Evolutionary conservation across 2,113 vertebrate genomes (phyloP), one percentile per base, ranked within the genome.

Genomic region (Scytalopus superciliaris): DNA sequence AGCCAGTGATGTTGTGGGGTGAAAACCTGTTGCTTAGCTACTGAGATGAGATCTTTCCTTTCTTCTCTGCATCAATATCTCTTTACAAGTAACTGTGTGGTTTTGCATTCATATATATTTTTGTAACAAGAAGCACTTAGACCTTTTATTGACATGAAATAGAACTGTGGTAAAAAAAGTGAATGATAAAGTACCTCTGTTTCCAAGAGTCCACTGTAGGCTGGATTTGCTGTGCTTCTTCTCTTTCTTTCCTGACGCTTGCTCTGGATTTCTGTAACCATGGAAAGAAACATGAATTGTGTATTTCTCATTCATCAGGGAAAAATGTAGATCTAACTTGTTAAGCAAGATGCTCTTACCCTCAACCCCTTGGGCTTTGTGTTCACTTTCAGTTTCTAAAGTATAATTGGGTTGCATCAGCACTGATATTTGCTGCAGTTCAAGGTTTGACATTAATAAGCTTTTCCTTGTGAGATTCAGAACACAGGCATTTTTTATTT

Each of bases 221-320:
- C 98, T 6, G 99, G 99, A 93, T 99, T 99, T 37, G 99, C 99
- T 9, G 99, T 99, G 98, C 99, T 99, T 76, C 99, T 97, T 80
- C 99, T 98, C 98, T 99, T 99, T 89, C 99, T 98, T 97, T 99
- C 99, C 87, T 99, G 99, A 16, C 99, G 98, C 97, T 98, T 99
- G 96, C 97, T 98, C 98, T 99, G 99, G 97, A 99, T 99, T 95
- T 99, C 99, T 99, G 96, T 74, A 97, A 97, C 89, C 92, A 93
- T 78, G 73, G 92, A 90, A 96, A 97, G 72, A 88, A 93, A 88
- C 37, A 60, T 60, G 63, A 93, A 85, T 81, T 69, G 69, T 67
- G 45, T 14, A 37, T 93, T 96, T 95, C 79, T 75, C 80, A 96
- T 90, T 94, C 91, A 90, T 69, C 77, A 62, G 84, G 91, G 85